These are phyloP conservation scores for Cynopterus brachyotis DNA, from an alignment of 2,113 vertebrate genomes.

Conservation along the genomic window DNA sequence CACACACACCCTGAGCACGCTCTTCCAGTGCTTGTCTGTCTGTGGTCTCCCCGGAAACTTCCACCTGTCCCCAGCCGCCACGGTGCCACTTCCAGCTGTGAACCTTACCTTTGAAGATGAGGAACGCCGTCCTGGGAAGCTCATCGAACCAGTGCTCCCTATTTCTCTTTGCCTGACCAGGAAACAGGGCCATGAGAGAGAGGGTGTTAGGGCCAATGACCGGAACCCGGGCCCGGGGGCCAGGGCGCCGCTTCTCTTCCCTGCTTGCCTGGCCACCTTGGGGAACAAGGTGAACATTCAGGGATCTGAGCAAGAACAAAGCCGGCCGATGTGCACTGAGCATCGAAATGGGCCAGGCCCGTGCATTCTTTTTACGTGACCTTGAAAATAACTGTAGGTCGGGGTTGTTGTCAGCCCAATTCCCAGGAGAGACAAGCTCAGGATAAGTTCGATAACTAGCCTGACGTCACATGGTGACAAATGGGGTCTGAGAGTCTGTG, in stretches of 20 bases:
- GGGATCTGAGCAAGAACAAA: too few relatives aligned
- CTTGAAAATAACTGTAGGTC: neutral
- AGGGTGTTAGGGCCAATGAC: neutral
- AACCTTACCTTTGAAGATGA: conserved; percentile 95
- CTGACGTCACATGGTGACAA: neutral
- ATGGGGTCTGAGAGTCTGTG: neutral
- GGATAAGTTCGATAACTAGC: neutral
- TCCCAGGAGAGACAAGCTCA: neutral
- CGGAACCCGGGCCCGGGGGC: neutral
- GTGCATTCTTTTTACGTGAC: rapidly evolving
- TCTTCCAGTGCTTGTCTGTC: neutral
- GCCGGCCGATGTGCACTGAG: neutral
- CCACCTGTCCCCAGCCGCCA: neutral
- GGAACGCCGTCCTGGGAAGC: conserved; percentile 93
- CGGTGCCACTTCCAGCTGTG: rapidly evolving
- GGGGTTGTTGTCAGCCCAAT: rapidly evolving
- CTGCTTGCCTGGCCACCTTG: neutral
- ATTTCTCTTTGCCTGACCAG: conserved; percentile 88
- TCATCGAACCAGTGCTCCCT: conserved; percentile 98
- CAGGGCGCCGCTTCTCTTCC: neutral
- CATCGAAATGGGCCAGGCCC: rapidly evolving
- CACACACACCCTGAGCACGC: neutral
- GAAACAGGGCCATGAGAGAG: neutral
- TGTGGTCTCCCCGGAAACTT: neutral
- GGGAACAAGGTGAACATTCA: neutral